Conservation (phyloP, 30 jellyfish, hydroid and myxozoan species). For the Hydractinia echinata region DNA sequence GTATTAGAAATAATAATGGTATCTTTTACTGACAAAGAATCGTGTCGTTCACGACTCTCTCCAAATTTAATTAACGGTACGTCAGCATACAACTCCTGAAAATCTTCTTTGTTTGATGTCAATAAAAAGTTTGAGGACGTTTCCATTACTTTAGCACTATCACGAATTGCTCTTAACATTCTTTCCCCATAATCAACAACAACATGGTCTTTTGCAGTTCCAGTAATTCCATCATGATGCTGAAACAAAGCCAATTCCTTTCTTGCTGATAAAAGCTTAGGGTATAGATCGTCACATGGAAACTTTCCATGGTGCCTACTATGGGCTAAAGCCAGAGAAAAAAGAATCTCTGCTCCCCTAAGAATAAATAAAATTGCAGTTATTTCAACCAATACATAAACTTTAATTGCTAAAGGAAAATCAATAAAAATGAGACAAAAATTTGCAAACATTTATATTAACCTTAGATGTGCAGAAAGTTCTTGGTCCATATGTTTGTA, state of each 20-base stretch:
- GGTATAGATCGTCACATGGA: conserved; percentile 23
- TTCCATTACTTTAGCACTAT: conserved; percentile 50
- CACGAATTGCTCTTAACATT: conserved; percentile 52
- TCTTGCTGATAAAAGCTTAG: conserved; percentile 37
- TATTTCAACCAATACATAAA: no score
- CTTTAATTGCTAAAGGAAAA: no score
- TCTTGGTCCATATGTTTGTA: conserved; percentile 84
- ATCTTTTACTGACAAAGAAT: conserved; percentile 43
- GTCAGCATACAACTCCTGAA: background rate
- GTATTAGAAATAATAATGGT: conserved; percentile 45
- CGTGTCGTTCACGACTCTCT: conserved; percentile 51
- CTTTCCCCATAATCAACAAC: conserved; percentile 79
- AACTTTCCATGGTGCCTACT: conserved; percentile 23
- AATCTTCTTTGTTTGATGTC: conserved; percentile 20
- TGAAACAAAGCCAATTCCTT: conserved; percentile 69
- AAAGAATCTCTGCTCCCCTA: conserved; percentile 86
- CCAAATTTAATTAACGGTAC: conserved; percentile 18
- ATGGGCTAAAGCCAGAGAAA: conserved; percentile 46
- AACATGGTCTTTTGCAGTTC: conserved; percentile 92
- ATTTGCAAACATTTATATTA: background rate
- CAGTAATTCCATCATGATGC: conserved; percentile 91
- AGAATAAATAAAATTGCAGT: background rate
- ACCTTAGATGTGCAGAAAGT: conserved; percentile 71
- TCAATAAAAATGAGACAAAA: background rate
- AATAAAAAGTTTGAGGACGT: conserved; percentile 40